phyloP scores from a whole-genome alignment of 2,113 vertebrate species.

The Diadophis punctatus region DNA sequence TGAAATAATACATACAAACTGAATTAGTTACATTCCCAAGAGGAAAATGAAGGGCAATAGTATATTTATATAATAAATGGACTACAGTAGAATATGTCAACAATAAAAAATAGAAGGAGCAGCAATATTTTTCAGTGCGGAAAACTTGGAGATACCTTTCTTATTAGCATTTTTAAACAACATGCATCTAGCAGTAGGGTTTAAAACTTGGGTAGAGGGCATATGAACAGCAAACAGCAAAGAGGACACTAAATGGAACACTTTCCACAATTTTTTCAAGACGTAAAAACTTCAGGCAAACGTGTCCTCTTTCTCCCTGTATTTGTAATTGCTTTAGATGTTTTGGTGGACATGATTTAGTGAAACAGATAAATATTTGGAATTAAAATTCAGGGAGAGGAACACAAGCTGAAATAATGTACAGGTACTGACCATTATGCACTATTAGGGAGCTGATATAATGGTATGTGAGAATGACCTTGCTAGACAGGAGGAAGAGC shows the following conservation, averaged over 20 bases:
- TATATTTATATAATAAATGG: neutral
- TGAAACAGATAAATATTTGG: neutral
- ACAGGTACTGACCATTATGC: too few species aligned
- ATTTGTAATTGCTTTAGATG: neutral
- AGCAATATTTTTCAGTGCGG: neutral
- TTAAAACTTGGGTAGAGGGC: neutral
- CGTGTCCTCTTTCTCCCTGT: neutral
- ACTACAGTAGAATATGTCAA: neutral
- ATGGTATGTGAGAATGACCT: neutral
- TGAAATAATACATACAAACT: neutral
- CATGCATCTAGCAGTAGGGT: neutral
- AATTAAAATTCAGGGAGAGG: neutral
- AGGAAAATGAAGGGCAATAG: neutral
- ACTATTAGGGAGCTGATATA: too few species aligned
- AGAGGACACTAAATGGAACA: neutral
- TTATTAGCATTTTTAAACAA: neutral
- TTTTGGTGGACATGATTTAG: neutral
- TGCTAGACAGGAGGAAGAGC: neutral
- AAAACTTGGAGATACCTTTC: neutral
- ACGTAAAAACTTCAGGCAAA: neutral
- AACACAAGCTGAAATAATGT: neutral
- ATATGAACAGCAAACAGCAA: neutral
- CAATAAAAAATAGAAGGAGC: neutral
- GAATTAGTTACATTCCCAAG: neutral
- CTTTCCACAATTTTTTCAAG: neutral